Base-by-base conservation (phyloP, 1,140 invertebrate species). In the Pissodes strobi region DNA sequence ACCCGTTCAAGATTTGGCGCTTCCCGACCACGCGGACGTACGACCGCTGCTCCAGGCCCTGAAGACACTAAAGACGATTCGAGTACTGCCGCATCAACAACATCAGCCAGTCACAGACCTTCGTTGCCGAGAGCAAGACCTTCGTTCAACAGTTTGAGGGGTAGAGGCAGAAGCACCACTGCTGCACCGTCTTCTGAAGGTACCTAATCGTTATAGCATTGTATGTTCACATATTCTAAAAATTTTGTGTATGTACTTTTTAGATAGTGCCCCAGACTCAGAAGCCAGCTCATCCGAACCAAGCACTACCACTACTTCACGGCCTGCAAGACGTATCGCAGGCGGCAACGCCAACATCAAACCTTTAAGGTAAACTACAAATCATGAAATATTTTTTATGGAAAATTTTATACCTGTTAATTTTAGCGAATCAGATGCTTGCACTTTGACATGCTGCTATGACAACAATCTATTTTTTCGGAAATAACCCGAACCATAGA, bases 91-190 rank as follows among this genome's bases (percentile, higher is more conserved):
- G 53, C 74, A 12, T 45, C 81, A 15, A 18, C 69, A 9, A 57
- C 52, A 12, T n/a, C n/a, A n/a, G n/a, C 12, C 27, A 17, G 17
- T 23, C 63, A 62, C 13, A 67, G 58, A 43, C 65, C 76, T 13
- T 64, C 71, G 1, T 39, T 75, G 0, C 72, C 83, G n/a, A 79
- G 85, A 64, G 80, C 82, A 12, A 81, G 84, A 12, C 81, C 83
- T 0, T 80, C 81, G 10, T 74, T 87, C 2, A 85, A 83, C 67
- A 23, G 12, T 41, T 59, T 86, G 0, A 76, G 81, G 53, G 76
- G 76, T 43, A 80, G 85, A 63, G 78, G 79, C 22, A 5, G 74
- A 1, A 76, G 78, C 0, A 82, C 83, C 2, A 65, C 69, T 23
- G 67, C 73, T 27, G 66, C 76, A 38, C 63, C 71, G 27, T 75